Conservation (phyloP, 2,797 vertebrate species). For the Lagorchestes hirsutus region DNA sequence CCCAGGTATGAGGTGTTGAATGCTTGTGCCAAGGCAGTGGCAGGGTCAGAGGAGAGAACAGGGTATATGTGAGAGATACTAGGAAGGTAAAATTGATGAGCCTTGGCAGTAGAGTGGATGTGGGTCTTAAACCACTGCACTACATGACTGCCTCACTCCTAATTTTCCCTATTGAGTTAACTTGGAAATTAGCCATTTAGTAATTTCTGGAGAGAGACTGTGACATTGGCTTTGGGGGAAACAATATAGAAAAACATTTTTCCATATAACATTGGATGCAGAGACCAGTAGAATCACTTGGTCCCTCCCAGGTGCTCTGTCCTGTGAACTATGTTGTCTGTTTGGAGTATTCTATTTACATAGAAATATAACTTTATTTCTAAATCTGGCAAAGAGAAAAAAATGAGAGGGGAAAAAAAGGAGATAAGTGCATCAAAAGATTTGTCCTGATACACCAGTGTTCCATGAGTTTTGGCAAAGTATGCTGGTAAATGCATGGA, state of each 20-base stretch:
- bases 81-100: background rate
- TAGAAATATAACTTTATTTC: constrained; percentile 27
- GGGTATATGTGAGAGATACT: background rate
- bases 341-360: constrained; percentile 30
- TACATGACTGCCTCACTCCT: constrained; percentile 38
- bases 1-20: background rate
- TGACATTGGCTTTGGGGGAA: constrained; percentile 5
- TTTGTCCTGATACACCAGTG: background rate
- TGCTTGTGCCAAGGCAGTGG: background rate
- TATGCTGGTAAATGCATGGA: background rate
- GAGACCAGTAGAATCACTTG: background rate
- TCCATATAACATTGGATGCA: background rate
- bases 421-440: background rate
- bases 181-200: constrained; percentile 10
- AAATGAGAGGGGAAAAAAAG: background rate
- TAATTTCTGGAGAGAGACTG: constrained; percentile 29
- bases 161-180: constrained; percentile 32
- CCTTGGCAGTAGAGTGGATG: background rate
- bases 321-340: background rate
- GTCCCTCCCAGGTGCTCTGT: background rate
- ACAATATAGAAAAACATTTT: background rate
- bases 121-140: constrained; percentile 36
- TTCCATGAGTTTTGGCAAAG: background rate
- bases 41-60: background rate
- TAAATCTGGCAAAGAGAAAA: constrained; percentile 41